Base-by-base conservation (phyloP, 2,113 vertebrate genomes). In the Serilophus lunatus region DNA sequence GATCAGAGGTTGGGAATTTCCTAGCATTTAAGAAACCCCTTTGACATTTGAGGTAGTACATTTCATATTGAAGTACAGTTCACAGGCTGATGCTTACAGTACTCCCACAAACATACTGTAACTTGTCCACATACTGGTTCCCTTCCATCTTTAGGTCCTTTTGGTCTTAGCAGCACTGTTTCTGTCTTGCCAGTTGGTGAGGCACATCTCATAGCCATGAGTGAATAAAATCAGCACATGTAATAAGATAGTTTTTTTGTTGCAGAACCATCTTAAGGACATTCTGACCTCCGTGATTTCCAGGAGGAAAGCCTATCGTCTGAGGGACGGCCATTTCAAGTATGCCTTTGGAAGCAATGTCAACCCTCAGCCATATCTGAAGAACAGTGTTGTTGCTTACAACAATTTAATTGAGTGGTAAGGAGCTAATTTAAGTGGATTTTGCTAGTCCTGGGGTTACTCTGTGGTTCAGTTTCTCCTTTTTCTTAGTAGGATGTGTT, bases 221-320 rank as follows among this genome's bases (percentile, higher is more conserved):
- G 36, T 28, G 64, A 40, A 13, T 42, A 15, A n/a, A 45, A 36
- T 42, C 2, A 4, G 33, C 56, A 28, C 12, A 33, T 45, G 38
- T 59, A 36, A 33, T 25, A 19, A 72, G 28, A 12, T 12, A 16
- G 28, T 47, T 56, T 78, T 66, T 57, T 69, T 20, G 3, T 84
- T 92, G n/a, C 96, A 99, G 99, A 99, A 98, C 93, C 99, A 99
- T 60, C 97, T 99, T 40, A 99, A 99, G 97, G 99, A 99, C 49
- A 98, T 99, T 72, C 94, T 99, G 96, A 98, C 98, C 1, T 99
- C 99, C 2, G 98, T 99, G 59, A 98, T 99, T 90, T 99, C 98
- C 26, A 98, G 99, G 92, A 98, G 99, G 94, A 99, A 99, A 94
- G 98, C 99, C 7, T 99, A 99, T 69, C 98, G 99, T 2, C 93